Evolutionary conservation across 2,113 vertebrate genomes (phyloP).

Genomic region (Eurystomus gularis): DNA sequence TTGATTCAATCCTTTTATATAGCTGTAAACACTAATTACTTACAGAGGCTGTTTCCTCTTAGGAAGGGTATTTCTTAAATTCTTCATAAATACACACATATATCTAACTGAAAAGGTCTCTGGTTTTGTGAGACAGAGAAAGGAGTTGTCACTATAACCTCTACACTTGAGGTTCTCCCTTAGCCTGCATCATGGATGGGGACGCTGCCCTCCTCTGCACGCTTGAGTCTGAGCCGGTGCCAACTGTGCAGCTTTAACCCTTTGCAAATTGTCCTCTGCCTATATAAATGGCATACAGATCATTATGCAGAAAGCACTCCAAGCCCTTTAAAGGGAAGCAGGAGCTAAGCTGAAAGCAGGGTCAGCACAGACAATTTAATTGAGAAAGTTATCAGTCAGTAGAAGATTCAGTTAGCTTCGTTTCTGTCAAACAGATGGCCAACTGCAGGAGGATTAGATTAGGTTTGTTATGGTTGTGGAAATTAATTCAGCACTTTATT

Average conservation of each 20-base stretch:
- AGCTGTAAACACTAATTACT: not conserved
- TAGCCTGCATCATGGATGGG: not conserved
- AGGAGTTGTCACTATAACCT: not conserved
- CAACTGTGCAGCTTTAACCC: not conserved
- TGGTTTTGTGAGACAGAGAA: not conserved
- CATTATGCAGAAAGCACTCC: not conserved
- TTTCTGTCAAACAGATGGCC: constrained; percentile 76
- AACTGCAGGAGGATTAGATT: constrained; percentile 68
- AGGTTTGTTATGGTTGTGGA: constrained; percentile 59
- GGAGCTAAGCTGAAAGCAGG: constrained; percentile 35
- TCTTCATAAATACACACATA: not conserved
- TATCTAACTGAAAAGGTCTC: not conserved
- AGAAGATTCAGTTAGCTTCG: constrained; percentile 58
- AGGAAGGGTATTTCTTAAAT: not conserved
- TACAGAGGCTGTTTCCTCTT: not conserved
- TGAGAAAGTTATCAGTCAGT: constrained; percentile 59
- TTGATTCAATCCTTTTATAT: not conserved
- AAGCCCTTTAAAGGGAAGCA: not conserved
- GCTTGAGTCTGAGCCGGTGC: not conserved
- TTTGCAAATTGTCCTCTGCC: not conserved
- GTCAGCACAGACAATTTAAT: constrained; percentile 54
- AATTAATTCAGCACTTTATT: constrained; percentile 77
- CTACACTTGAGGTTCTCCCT: not conserved
- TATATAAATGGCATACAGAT: not conserved
- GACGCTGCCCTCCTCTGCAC: not conserved